Percentiles rank a stretch among this genome's conserved stretches.
These are phyloP conservation scores for Glaucomys volans DNA, from an alignment of 2,113 vertebrate species.

Conservation along the genomic window DNA sequence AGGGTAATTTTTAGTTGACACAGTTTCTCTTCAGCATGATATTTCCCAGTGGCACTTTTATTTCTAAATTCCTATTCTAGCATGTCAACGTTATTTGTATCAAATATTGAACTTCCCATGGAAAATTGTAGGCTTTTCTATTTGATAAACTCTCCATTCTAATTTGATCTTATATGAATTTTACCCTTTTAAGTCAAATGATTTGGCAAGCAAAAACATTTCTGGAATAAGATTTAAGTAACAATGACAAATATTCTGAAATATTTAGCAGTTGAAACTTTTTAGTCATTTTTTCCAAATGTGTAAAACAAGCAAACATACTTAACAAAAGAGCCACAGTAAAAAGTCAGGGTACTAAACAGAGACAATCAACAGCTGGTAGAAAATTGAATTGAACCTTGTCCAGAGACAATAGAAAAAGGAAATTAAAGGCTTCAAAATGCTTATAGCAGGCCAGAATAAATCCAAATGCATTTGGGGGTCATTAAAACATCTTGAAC, in stretches of 20 bases:
- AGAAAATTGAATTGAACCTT: slow-evolving; percentile 81
- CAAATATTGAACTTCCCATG: neutral
- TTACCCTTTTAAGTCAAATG: neutral
- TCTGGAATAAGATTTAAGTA: slow-evolving; percentile 8
- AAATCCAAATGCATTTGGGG: slow-evolving; percentile 61
- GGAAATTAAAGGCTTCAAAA: slow-evolving; percentile 73
- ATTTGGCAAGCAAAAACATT: neutral
- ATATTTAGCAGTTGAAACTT: slow-evolving; percentile 44
- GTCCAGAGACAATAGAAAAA: slow-evolving; percentile 77
- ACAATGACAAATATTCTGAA: slow-evolving; percentile 60
- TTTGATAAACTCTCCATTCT: neutral
- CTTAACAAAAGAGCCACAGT: slow-evolving; percentile 54
- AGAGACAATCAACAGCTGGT: slow-evolving; percentile 75
- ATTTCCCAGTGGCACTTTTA: slow-evolving; percentile 30
- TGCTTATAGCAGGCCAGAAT: slow-evolving; percentile 57
- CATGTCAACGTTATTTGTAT: neutral
- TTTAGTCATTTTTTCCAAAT: slow-evolving; percentile 43
- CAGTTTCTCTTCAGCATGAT: neutral
- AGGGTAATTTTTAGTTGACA: neutral
- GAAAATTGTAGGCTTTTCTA: neutral
- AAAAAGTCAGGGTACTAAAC: slow-evolving; percentile 55
- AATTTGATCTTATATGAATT: slow-evolving; percentile 24
- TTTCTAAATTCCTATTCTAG: slow-evolving; percentile 42
- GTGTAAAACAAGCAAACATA: slow-evolving; percentile 62
- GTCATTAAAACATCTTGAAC: slow-evolving; percentile 79